Evolutionary conservation across 2,113 vertebrate genomes (phyloP).

Genomic region (Ciconia maguari): DNA sequence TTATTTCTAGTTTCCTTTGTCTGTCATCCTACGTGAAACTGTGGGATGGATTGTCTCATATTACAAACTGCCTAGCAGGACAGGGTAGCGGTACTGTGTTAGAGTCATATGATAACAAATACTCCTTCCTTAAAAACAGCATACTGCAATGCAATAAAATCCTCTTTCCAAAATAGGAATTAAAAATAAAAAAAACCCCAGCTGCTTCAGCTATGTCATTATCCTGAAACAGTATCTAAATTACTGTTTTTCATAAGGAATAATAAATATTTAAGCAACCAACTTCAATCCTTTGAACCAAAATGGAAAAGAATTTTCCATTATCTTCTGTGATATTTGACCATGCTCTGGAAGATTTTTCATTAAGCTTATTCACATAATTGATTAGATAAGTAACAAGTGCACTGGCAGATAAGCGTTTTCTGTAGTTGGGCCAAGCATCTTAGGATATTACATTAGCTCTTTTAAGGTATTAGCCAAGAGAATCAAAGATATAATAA

Average conservation of each 20-base stretch:
- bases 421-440: not conserved
- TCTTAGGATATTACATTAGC: not conserved
- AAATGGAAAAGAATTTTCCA: constrained; percentile 8
- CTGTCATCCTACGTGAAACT: not conserved
- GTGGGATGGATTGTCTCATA: not conserved
- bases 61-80: not conserved
- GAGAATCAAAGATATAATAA: not conserved
- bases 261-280: not conserved
- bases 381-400: not conserved
- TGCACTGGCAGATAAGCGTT: not conserved
- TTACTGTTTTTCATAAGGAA: not conserved
- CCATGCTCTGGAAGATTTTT: not conserved
- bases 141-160: not conserved
- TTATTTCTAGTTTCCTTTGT: not conserved
- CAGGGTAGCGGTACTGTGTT: not conserved
- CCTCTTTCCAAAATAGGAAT: not conserved
- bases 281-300: not conserved
- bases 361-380: not conserved
- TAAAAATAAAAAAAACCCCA: not conserved
- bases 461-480: not conserved
- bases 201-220: not conserved
- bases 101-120: not conserved
- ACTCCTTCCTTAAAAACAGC: not conserved
- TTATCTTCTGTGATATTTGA: not conserved
- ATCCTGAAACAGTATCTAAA: not conserved